Conservation (phyloP, 1,140 invertebrate genomes). For the Apis dorsata region DNA sequence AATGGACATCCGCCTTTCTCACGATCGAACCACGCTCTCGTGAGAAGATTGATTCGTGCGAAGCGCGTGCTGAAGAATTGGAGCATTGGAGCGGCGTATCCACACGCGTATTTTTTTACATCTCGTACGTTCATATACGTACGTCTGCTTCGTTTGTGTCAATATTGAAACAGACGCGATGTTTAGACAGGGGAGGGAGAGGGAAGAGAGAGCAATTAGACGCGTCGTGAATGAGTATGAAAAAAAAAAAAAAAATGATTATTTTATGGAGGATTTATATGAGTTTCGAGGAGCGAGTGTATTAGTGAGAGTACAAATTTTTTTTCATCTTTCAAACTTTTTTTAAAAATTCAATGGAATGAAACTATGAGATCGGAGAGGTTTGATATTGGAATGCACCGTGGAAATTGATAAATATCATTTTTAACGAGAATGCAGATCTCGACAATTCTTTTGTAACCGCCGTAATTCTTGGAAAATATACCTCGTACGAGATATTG, state of each 20-base stretch:
- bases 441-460: neutral
- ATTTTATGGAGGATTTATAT: no score
- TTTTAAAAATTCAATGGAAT: no score
- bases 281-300: no score
- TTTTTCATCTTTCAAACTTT: no score
- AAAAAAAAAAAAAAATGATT: no score
- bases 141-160: neutral
- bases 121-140: neutral
- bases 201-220: no score
- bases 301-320: no score
- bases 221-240: no score
- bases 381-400: no score
- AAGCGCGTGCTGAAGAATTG: slow-evolving; percentile 1
- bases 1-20: slow-evolving; percentile 43
- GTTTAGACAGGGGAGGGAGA: neutral
- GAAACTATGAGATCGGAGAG: no score
- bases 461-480: neutral
- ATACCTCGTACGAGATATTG: slow-evolving; percentile 22
- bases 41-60: slow-evolving; percentile 42
- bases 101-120: neutral
- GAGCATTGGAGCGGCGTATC: neutral
- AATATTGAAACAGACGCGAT: neutral
- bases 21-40: slow-evolving; percentile 28
- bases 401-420: neutral
- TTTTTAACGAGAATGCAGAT: neutral